Evolutionary conservation across 2,113 vertebrate species (phyloP).

Genomic region (Suncus etruscus): DNA sequence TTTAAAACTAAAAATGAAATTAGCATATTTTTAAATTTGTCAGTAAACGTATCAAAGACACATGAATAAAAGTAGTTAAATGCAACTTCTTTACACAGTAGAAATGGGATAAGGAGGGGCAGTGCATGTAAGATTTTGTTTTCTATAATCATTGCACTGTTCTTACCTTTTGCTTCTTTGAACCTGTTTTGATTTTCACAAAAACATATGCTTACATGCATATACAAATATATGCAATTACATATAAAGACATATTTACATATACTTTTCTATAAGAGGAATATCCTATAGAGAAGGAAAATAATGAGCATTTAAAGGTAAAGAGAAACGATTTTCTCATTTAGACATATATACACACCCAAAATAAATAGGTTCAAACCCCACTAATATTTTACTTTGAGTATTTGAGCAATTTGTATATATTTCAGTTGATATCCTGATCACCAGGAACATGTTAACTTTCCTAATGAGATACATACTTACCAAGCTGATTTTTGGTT

Average conservation of each 20-base stretch:
- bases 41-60: not conserved
- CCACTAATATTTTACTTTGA: constrained; percentile 8
- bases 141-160: too few species aligned
- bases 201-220: not conserved
- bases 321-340: not conserved
- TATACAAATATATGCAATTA: not conserved
- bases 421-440: constrained; percentile 5
- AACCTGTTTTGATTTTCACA: constrained; percentile 39
- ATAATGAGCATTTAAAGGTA: constrained; percentile 13
- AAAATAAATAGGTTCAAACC: not conserved
- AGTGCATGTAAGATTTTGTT: not conserved
- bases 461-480: constrained; percentile 6
- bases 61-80: not conserved
- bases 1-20: not conserved
- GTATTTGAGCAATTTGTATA: not conserved
- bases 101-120: not conserved
- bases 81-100: not conserved
- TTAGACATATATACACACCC: not conserved
- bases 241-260: not conserved
- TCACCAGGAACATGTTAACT: constrained; percentile 13
- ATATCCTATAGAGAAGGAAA: not conserved
- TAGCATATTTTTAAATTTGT: not conserved
- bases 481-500: constrained; percentile 4
- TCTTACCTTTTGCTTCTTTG: too few species aligned
- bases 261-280: not conserved